Evolutionary conservation across 2,888 invertebrate species (phyloP).

Genomic region (Noctua janthe): DNA sequence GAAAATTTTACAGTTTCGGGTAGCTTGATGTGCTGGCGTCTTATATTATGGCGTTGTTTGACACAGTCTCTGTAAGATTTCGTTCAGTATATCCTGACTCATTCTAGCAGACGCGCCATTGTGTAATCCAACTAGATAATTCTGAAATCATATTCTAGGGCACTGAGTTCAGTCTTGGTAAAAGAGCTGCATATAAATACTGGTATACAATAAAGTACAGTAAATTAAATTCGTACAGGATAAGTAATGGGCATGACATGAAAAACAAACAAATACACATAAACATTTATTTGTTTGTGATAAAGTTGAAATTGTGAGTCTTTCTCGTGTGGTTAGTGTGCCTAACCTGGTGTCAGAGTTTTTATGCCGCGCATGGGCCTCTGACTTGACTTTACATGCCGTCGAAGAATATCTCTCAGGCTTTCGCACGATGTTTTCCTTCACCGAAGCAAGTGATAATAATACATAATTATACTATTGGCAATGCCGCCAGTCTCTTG

Average conservation of each 20-base stretch:
- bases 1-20: too few relatives aligned
- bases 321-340: too few relatives aligned
- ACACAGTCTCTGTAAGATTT: slow-evolving; percentile 16
- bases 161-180: neutral
- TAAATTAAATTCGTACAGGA: neutral
- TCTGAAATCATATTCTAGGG: slow-evolving; percentile 9
- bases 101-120: neutral
- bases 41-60: neutral
- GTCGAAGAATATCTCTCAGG: too few relatives aligned
- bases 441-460: too few relatives aligned
- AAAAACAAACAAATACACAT: neutral
- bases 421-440: too few relatives aligned
- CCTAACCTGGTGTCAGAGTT: too few relatives aligned
- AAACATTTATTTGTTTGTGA: neutral
- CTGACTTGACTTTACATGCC: too few relatives aligned
- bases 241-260: neutral
- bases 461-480: too few relatives aligned
- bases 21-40: too few relatives aligned
- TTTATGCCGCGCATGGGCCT: too few relatives aligned
- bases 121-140: slow-evolving; percentile 4
- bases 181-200: neutral
- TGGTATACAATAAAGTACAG: neutral
- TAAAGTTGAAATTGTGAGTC: neutral
- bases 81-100: neutral
- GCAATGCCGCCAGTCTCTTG: too few relatives aligned